Percentiles rank a stretch among this genome's conserved stretches.
Evolutionary conservation across 2,797 vertebrate species (phyloP).

Genomic region (Triplophysa yarkandensis): DNA sequence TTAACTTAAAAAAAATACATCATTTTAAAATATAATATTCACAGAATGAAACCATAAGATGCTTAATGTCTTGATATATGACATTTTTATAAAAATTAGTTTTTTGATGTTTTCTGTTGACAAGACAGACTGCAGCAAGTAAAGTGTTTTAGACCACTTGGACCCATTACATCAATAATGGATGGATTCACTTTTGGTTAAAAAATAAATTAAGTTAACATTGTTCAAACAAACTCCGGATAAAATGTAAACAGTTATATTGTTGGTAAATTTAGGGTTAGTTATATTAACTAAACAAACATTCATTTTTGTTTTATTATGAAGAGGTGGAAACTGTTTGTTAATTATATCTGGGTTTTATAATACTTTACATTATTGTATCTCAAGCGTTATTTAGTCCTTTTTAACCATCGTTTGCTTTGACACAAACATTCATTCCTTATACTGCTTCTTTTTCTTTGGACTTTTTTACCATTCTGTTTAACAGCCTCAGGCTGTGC

Average conservation of each 20-base stretch:
- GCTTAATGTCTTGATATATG: neutral
- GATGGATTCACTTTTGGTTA: neutral
- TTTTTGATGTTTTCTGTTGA: neutral
- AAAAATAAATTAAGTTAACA: neutral
- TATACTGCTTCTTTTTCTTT: neutral
- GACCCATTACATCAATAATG: conserved; percentile 27
- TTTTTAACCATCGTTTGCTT: neutral
- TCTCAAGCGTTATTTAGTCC: neutral
- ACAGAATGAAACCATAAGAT: conserved; percentile 8
- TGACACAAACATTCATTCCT: neutral
- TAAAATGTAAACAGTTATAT: conserved; percentile 3
- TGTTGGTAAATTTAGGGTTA: neutral
- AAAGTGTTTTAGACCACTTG: neutral
- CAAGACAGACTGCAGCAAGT: neutral
- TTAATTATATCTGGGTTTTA: neutral
- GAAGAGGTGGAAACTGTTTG: neutral
- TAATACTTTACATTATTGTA: neutral
- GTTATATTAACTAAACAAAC: neutral
- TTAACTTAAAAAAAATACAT: neutral
- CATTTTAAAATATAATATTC: neutral
- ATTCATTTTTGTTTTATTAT: neutral
- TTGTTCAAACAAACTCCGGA: neutral
- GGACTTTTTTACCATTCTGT: neutral
- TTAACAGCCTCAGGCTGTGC: neutral
- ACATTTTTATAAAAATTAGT: too few species aligned